phyloP scores from a whole-genome alignment of 2,113 vertebrate genomes.

The Gavia stellata region DNA sequence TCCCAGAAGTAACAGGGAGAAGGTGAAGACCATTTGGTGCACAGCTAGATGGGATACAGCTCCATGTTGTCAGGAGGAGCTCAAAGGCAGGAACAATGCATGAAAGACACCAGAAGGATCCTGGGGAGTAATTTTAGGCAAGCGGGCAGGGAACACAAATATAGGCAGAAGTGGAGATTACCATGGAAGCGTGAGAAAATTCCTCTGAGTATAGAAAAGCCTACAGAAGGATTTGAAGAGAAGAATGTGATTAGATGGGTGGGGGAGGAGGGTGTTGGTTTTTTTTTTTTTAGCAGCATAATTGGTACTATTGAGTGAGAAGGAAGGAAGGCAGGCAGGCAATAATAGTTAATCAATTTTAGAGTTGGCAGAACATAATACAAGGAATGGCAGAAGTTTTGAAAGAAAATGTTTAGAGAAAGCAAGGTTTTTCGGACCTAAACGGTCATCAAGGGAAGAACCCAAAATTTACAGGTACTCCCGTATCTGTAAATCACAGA shows the following conservation, averaged over 20 bases:
- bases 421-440: background rate
- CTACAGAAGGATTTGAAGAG: background rate
- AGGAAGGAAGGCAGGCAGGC: background rate
- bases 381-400: background rate
- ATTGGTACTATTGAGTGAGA: background rate
- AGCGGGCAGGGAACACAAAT: background rate
- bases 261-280: background rate
- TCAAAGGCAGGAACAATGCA: background rate
- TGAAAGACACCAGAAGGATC: background rate
- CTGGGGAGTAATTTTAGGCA: background rate
- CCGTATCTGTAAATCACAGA: background rate
- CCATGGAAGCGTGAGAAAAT: slow-evolving; percentile 29
- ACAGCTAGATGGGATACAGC: background rate
- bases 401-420: background rate
- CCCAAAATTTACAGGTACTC: background rate
- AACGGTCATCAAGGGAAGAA: background rate
- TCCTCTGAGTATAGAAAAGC: background rate
- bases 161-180: slow-evolving; percentile 24
- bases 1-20: background rate
- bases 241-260: background rate
- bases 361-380: background rate
- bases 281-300: background rate
- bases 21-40: background rate
- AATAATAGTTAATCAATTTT: background rate
- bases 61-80: background rate